Evolutionary conservation across 2,888 invertebrate genomes (phyloP), one percentile per base, ranked within the genome.

Genomic region (Hydrotaea diabolus): DNA sequence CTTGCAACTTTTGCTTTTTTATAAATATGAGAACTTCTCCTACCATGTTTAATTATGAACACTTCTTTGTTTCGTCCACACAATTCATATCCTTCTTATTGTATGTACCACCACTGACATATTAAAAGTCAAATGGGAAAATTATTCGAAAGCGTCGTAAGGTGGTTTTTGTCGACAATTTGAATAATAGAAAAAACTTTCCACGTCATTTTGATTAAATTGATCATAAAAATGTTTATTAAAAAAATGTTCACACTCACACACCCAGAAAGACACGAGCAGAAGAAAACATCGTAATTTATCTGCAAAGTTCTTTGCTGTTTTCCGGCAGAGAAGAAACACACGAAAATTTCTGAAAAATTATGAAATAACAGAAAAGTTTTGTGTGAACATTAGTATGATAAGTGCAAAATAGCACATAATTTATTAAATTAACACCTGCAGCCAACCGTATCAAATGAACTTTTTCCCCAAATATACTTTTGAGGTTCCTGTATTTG

Each of bases 341-440:
- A n/a, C n/a, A n/a, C 57, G 21, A 11, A 39, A 74, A 66, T 19
- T 73, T 79, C 64, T 36, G 66, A 64, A 57, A 84, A 78, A 73
- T 82, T 82, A 77, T 57, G 62, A 82, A 85, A 69, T 74, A 77
- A 73, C 82, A 59, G 43, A 81, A 77, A 85, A 85, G 55, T 81
- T 81, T n/a, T 55, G 43, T 23, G 31, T 71, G 76, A 80, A 81
- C 78, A 73, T 78, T 73, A 43, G 75, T 77, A 74, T 85, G 82
- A 85, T 85, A 85, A 82, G 79, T 77, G 85, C 69, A 80, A 82
- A 82, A 82, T 80, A 79, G 69, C 74, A 82, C 74, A 85, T 85
- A 85, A 85, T 85, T 85, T 85, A 85, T 85, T 85, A 85, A 85
- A 85, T 85, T 85, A 85, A 85, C 85, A 85, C 85, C 85, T 85